Percentiles rank a stretch among this genome's conserved stretches.
These are phyloP conservation scores for Hedya salicella DNA, from an alignment of 2,888 invertebrate genomes.

Conservation along the genomic window DNA sequence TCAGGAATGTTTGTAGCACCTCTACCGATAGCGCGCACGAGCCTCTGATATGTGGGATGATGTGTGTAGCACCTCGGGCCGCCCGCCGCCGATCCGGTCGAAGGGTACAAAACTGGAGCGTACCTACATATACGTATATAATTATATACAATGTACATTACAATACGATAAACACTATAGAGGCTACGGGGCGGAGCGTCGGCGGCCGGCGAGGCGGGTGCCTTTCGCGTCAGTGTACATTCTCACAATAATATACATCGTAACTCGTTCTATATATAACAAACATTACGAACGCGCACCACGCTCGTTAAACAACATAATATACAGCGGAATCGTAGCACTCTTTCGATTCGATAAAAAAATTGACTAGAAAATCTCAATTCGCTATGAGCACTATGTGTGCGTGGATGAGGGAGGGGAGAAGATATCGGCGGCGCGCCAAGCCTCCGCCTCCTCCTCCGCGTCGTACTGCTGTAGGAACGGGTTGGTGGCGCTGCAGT, in stretches of 20 bases:
- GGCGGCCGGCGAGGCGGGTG: slow-evolving; percentile 65
- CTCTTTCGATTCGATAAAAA: slow-evolving; percentile 79
- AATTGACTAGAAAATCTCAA: slow-evolving; percentile 84
- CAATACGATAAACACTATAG: slow-evolving; percentile 76
- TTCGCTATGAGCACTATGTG: slow-evolving; percentile 80
- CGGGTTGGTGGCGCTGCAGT: slow-evolving; percentile 84
- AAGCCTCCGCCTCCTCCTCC: slow-evolving; percentile 80
- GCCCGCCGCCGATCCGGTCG: slow-evolving; percentile 68
- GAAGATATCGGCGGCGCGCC: slow-evolving; percentile 80
- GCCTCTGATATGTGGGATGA: slow-evolving; percentile 83
- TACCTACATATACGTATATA: slow-evolving; percentile 76
- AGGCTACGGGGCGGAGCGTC: slow-evolving; percentile 70
- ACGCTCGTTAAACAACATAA: slow-evolving; percentile 78
- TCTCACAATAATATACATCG: slow-evolving; percentile 83
- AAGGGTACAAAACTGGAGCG: slow-evolving; percentile 75
- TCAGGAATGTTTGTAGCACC: slow-evolving; percentile 16
- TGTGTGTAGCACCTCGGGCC: slow-evolving; percentile 77
- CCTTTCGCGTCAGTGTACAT: slow-evolving; percentile 77
- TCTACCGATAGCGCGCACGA: slow-evolving; percentile 71
- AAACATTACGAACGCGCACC: slow-evolving; percentile 77
- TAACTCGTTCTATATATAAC: slow-evolving; percentile 83
- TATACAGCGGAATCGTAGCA: slow-evolving; percentile 82
- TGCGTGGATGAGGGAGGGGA: slow-evolving; percentile 74
- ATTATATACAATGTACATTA: slow-evolving; percentile 83
- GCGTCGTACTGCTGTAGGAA: slow-evolving; percentile 85